Percentiles rank a stretch among this genome's conserved stretches.
phyloP scores from a whole-genome alignment of 2,888 invertebrate species.

The Sarcophaga caerulescens region DNA sequence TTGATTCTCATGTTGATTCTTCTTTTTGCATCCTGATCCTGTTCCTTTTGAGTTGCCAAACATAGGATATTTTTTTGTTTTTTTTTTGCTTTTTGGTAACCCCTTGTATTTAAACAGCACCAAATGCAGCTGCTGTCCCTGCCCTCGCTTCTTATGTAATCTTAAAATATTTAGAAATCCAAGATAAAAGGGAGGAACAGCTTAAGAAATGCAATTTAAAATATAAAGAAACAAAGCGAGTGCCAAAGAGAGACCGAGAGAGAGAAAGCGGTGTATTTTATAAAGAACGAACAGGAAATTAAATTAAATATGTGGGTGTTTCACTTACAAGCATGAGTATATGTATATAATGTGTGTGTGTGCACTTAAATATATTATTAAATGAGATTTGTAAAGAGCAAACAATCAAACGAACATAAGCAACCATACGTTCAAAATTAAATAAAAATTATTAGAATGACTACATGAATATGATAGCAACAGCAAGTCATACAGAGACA shows the following conservation, averaged over 20 bases:
- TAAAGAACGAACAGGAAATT: neutral
- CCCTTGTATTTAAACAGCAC: conserved; percentile 35
- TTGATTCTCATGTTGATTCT: conserved; percentile 3
- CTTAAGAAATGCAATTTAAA: conserved; percentile 59
- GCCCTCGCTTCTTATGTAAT: conserved; percentile 28
- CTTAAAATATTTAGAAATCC: conserved; percentile 49
- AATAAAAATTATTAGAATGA: conserved; percentile 58
- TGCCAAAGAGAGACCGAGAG: conserved; percentile 6
- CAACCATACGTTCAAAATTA: conserved; percentile 41
- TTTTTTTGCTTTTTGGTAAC: too few species aligned
- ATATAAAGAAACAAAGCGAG: neutral
- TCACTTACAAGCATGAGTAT: neutral
- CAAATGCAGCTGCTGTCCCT: neutral
- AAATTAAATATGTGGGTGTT: neutral
- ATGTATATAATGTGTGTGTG: neutral
- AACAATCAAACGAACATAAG: neutral
- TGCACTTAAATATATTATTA: conserved; percentile 37
- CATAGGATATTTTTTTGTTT: too few species aligned
- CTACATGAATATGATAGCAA: conserved; percentile 15
- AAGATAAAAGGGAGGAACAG: conserved; percentile 17
- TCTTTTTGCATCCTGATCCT: conserved; percentile 18
- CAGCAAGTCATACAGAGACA: neutral
- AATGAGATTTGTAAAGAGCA: conserved; percentile 26
- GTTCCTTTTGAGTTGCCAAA: conserved; percentile 31
- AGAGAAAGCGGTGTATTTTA: neutral